A percentile compares a stretch with the other conserved stretches of the same genome.
Conservation (phyloP, 2,888 invertebrate species). For the Drosophila rubida region DNA sequence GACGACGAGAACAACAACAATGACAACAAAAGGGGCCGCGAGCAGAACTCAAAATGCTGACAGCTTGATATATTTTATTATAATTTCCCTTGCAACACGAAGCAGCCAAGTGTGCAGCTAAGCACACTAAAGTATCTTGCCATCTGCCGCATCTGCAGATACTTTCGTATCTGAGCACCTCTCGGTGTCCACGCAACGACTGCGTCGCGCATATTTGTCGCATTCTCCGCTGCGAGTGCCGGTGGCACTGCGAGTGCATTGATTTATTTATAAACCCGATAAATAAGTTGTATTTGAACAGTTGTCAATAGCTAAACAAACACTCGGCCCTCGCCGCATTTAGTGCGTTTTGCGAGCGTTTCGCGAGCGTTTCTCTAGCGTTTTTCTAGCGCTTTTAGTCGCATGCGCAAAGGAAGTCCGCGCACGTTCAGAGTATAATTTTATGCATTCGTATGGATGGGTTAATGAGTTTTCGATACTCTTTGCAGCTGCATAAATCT, state of each 20-base stretch:
- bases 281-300: slow-evolving; percentile 66
- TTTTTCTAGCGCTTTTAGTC: slow-evolving; percentile 4
- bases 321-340: slow-evolving; percentile 19
- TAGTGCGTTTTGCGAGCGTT: slow-evolving; percentile 31
- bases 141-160: slow-evolving; percentile 12
- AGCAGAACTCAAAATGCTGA: slow-evolving; percentile 73
- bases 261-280: slow-evolving; percentile 75
- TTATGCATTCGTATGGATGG: slow-evolving; percentile 7
- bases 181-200: slow-evolving; percentile 18
- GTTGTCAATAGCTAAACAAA: slow-evolving; percentile 68
- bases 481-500: neutral
- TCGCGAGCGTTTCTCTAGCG: slow-evolving; percentile 33
- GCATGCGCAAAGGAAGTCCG: neutral
- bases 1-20: slow-evolving; percentile 38
- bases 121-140: slow-evolving; percentile 39
- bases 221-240: slow-evolving; percentile 44
- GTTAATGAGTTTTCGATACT: slow-evolving; percentile 4
- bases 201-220: slow-evolving; percentile 36
- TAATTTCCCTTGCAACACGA: slow-evolving; percentile 66
- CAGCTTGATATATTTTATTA: slow-evolving; percentile 81
- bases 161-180: slow-evolving; percentile 20
- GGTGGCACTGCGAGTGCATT: slow-evolving; percentile 44
- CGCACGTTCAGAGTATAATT: neutral
- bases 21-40: slow-evolving; percentile 65
- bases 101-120: slow-evolving; percentile 48